Base-by-base conservation (phyloP, 2,113 vertebrate species). In the Sinocyclocheilus grahami region DNA sequence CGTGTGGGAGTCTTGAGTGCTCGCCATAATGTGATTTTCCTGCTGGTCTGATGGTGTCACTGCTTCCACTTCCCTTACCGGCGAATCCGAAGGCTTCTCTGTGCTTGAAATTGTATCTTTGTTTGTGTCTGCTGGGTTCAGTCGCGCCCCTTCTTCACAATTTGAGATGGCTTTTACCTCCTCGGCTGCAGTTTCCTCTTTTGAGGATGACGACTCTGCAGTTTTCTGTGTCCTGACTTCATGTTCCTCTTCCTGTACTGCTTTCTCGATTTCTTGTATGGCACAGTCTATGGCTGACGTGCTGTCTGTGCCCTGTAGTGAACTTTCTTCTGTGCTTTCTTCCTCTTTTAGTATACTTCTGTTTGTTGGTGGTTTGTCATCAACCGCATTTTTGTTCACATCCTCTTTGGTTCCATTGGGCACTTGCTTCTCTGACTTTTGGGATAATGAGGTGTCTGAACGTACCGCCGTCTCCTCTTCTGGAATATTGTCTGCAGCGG, bases 401-500 rank as follows among this genome's bases (percentile, higher is more conserved):
- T 0, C 80, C 80, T 89, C 88, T 89, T 93, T 90, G 87, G 65
- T 89, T 14, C 83, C 90, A 10, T 90, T 90, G 0, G 88, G 91
- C 77, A 95, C 91, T 90, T 90, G 86, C 0, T 67, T 4, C 85
- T 94, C 89, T 6, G 87, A 78, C 0, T 76, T 93, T 0, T 37
- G 87, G 53, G 94, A 92, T 1, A 30, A 46, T 12, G 75, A 67
- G 53, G 62, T 72, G 0, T 53, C 77, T 3, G 2, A 79, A 13
- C 86, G 82, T 0, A 24, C 78, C 22, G 88, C 86, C 0, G 65
- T 75, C 51, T 89, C 90, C 24, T 85, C 88, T 85, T 95, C 94
- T 0, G 90, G 92, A 80, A 96, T 95, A 53, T 89, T 0, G 0
- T 93, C 91, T 13, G 91, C 89, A 7, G 90, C 76, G 0, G 95